These are phyloP conservation scores for Chironomus tentans DNA, from an alignment of 2,888 invertebrate species.

Conservation along the genomic window DNA sequence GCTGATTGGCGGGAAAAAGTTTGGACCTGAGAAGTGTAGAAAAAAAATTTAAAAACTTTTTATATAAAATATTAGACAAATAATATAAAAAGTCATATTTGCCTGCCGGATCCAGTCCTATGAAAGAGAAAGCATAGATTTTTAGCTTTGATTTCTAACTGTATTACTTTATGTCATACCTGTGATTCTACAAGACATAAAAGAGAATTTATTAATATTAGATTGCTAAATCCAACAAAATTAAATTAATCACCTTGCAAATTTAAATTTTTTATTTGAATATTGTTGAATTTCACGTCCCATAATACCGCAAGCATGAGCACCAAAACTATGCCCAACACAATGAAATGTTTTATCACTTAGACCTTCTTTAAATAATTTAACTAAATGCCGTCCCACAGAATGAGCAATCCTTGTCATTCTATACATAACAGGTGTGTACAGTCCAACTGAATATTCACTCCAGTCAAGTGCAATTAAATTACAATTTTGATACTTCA, in stretches of 20 bases:
- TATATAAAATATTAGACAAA: too few relatives aligned
- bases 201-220: not conserved
- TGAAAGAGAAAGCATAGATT: too few relatives aligned
- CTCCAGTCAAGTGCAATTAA: conserved; percentile 27
- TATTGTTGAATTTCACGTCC: conserved; percentile 27
- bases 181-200: not conserved
- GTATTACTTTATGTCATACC: not conserved
- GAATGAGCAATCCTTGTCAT: conserved; percentile 1
- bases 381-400: not conserved
- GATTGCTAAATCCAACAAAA: not conserved
- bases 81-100: not conserved
- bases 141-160: too few relatives aligned
- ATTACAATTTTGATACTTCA: conserved; percentile 8
- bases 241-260: not conserved
- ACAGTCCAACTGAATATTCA: conserved; percentile 16
- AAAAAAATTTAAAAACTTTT: too few relatives aligned
- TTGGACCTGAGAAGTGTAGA: not conserved
- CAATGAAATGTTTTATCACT: conserved; percentile 23
- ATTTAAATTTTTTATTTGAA: conserved; percentile 7
- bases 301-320: conserved; percentile 30
- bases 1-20: not conserved
- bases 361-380: not conserved
- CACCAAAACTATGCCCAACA: conserved; percentile 33
- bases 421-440: not conserved
- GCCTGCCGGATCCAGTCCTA: conserved; percentile 19